phyloP scores from a whole-genome alignment of 2,888 invertebrate species.

The Mesochorus sp. region DNA sequence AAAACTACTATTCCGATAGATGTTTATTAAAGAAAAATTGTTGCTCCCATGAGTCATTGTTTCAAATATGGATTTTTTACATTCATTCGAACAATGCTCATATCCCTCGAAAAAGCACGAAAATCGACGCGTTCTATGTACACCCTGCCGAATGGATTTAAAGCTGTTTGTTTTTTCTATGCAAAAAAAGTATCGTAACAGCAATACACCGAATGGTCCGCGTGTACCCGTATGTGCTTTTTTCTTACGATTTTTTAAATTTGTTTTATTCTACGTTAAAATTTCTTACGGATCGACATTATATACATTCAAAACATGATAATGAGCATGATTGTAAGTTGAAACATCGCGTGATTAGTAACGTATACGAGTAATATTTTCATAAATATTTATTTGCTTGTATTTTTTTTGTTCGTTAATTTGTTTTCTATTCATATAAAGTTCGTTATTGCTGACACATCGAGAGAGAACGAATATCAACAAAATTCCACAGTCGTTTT shows the following conservation, averaged over 20 bases:
- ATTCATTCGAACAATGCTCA: neutral
- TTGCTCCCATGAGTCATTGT: no score
- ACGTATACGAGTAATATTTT: constrained; percentile 34
- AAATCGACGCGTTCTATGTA: constrained; percentile 5
- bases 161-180: constrained; percentile 1
- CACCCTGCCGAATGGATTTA: constrained; percentile 7
- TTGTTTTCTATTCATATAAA: constrained; percentile 49
- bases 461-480: constrained; percentile 55
- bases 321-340: constrained; percentile 13
- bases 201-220: constrained; percentile 35
- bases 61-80: neutral
- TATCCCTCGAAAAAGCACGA: neutral
- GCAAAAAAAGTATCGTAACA: neutral
- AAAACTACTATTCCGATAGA: no score
- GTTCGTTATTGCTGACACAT: constrained; percentile 60
- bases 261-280: neutral
- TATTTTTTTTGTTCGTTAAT: constrained; percentile 34
- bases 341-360: constrained; percentile 22
- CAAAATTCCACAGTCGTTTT: constrained; percentile 41
- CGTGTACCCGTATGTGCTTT: constrained; percentile 42
- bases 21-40: no score
- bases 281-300: neutral
- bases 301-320: constrained; percentile 9
- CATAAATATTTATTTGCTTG: constrained; percentile 56
- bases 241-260: constrained; percentile 1